phyloP scores from a whole-genome alignment of 1,140 invertebrate genomes.

The Caenorhabditis remanei region DNA sequence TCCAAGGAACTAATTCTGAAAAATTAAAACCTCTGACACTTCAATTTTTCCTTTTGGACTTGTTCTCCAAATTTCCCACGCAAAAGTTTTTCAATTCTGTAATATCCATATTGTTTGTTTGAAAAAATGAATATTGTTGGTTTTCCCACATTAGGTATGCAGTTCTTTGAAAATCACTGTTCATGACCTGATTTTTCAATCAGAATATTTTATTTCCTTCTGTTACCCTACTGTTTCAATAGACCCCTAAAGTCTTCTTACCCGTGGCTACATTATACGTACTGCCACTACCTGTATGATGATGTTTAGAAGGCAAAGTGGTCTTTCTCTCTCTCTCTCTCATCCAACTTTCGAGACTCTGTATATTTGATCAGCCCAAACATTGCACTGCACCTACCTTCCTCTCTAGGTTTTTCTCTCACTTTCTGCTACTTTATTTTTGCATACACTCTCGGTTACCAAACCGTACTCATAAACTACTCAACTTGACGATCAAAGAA shows the following conservation, averaged over 20 bases:
- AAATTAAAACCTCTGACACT: too few relatives aligned
- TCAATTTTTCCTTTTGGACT: too few relatives aligned
- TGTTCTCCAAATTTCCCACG: too few relatives aligned
- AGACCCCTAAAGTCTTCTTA: background rate
- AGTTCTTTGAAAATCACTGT: too few relatives aligned
- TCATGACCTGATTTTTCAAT: too few relatives aligned
- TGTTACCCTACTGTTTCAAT: background rate
- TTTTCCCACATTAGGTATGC: too few relatives aligned
- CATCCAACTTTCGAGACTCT: background rate
- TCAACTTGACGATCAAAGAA: slow-evolving; percentile 28
- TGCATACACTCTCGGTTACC: background rate
- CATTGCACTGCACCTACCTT: background rate
- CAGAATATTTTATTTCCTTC: background rate
- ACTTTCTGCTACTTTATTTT: background rate
- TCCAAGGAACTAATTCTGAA: too few relatives aligned
- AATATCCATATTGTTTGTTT: too few relatives aligned
- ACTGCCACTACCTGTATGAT: slow-evolving; percentile 26
- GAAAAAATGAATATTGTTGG: too few relatives aligned
- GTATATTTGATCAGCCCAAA: slow-evolving; percentile 33
- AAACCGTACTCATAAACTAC: slow-evolving; percentile 34
- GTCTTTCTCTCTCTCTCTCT: background rate
- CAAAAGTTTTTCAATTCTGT: too few relatives aligned
- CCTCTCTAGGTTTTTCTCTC: too few relatives aligned
- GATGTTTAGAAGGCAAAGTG: slow-evolving; percentile 26
- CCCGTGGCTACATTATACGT: slow-evolving; percentile 28